phyloP scores from a whole-genome alignment of 2,797 vertebrate genomes.

The Mallotus villosus region DNA sequence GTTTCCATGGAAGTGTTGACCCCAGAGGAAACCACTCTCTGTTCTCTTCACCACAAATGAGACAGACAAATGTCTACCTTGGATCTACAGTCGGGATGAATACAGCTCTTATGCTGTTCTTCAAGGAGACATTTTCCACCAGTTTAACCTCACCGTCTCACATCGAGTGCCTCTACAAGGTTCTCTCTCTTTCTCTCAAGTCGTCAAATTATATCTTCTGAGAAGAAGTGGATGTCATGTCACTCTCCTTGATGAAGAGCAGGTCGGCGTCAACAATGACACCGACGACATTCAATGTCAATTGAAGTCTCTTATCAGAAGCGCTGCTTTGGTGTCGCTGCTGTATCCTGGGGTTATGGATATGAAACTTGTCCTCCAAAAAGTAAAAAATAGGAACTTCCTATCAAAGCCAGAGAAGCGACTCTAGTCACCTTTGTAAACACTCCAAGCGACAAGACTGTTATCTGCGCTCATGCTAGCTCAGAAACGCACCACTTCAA shows the following conservation, averaged over 20 bases:
- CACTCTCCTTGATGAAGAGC: constrained; percentile 36
- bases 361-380: too few species aligned
- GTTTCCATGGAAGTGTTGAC: background rate
- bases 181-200: constrained; percentile 33
- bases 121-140: constrained; percentile 26
- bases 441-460: background rate
- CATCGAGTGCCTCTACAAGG: constrained; percentile 25
- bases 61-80: constrained; percentile 16
- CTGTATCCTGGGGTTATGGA: constrained; percentile 32
- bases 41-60: background rate
- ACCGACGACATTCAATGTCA: constrained; percentile 28
- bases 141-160: constrained; percentile 37
- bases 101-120: constrained; percentile 18
- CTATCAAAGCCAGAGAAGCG: too few species aligned
- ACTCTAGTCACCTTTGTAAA: too few species aligned
- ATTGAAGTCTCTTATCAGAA: constrained; percentile 60
- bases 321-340: constrained; percentile 52
- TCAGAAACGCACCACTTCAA: too few species aligned
- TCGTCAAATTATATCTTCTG: constrained; percentile 31
- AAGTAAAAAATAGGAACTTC: too few species aligned
- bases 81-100: constrained; percentile 20
- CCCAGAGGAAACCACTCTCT: background rate
- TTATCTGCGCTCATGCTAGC: background rate
- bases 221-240: constrained; percentile 34
- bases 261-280: constrained; percentile 35